phyloP scores from a whole-genome alignment of 1,140 invertebrate genomes.

The Meloidogyne floridensis region DNA sequence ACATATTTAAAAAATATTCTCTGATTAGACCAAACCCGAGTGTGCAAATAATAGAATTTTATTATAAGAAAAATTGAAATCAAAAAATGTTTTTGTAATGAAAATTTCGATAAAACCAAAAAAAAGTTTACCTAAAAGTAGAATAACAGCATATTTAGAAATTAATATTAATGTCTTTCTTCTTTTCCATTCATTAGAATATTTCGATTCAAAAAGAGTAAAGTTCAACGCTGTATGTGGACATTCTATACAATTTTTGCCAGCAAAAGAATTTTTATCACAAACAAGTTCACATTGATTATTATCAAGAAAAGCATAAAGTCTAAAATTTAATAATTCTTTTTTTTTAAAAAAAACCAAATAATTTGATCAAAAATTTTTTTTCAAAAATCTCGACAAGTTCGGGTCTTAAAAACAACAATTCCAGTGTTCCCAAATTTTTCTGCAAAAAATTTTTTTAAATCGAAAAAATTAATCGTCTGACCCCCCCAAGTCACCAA shows the following conservation, averaged over 20 bases:
- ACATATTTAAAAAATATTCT: background rate
- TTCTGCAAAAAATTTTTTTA: too few species aligned
- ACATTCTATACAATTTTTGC: constrained; percentile 34
- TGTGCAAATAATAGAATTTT: background rate
- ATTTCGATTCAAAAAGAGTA: constrained; percentile 40
- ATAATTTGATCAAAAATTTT: too few species aligned
- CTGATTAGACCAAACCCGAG: background rate
- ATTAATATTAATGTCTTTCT: constrained; percentile 24
- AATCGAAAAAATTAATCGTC: too few species aligned
- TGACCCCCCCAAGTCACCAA: too few species aligned
- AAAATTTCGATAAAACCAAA: background rate
- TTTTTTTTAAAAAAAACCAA: too few species aligned
- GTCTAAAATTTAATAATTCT: background rate
- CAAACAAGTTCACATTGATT: background rate
- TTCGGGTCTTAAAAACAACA: too few species aligned
- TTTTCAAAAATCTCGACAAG: too few species aligned
- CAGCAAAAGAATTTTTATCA: background rate
- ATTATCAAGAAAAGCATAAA: background rate
- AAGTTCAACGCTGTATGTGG: constrained; percentile 54
- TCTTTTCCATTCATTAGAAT: constrained; percentile 38
- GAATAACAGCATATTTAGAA: constrained; percentile 11
- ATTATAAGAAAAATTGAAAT: too few species aligned
- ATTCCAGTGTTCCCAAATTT: too few species aligned
- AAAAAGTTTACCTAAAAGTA: constrained; percentile 27
- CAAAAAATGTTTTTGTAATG: background rate